Evolutionary conservation across 35 echinoderm and acorn worm species (phyloP).

Genomic region (Diadema setosum): DNA sequence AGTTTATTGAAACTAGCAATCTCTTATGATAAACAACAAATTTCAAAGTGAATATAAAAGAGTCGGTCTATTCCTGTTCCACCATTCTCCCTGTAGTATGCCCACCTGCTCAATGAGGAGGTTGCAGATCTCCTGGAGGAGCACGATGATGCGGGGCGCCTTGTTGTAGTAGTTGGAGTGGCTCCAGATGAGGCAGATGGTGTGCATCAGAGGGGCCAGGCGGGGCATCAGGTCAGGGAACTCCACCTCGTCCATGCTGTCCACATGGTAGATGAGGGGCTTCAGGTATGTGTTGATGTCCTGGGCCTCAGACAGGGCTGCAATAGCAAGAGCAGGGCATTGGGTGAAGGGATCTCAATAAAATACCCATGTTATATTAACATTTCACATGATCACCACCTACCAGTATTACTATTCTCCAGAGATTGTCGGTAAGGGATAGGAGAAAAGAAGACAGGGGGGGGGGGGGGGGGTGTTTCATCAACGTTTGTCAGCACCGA

Average conservation of each 20-base stretch:
- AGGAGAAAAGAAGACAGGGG: too few relatives aligned
- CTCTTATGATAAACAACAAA: too few relatives aligned
- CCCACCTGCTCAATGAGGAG: slow-evolving; percentile 78
- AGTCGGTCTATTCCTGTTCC: too few relatives aligned
- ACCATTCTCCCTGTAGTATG: not conserved
- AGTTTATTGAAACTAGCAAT: too few relatives aligned
- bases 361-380: too few relatives aligned
- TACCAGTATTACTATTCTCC: too few relatives aligned
- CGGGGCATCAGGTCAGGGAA: slow-evolving; percentile 69
- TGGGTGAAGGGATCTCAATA: not conserved
- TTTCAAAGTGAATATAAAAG: not conserved
- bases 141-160: slow-evolving; percentile 90
- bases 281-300: slow-evolving; percentile 92
- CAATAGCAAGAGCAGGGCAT: not conserved
- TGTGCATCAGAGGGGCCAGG: slow-evolving; percentile 77
- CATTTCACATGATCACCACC: too few relatives aligned
- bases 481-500: too few relatives aligned
- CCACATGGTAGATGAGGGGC: slow-evolving; percentile 64
- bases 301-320: slow-evolving; percentile 91
- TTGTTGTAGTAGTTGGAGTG: slow-evolving; percentile 98
- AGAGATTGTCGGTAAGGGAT: too few relatives aligned
- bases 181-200: slow-evolving; percentile 90
- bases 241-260: slow-evolving; percentile 84
- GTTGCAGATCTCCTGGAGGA: slow-evolving; percentile 96
- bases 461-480: too few relatives aligned